phyloP scores from a whole-genome alignment of 2,113 vertebrate species.

The Neomonachus schauinslandi region DNA sequence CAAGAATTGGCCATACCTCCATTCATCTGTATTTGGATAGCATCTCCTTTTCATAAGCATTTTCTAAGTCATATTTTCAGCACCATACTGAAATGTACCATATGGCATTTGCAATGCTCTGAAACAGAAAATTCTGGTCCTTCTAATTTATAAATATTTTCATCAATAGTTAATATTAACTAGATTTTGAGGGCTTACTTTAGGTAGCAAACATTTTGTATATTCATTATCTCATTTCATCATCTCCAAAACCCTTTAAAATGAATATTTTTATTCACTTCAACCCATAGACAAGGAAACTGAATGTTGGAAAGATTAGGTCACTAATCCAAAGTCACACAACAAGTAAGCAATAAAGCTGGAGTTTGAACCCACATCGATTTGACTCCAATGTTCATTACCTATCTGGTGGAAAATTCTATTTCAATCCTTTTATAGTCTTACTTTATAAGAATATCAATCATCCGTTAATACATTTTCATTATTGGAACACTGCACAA shows the following conservation, averaged over 20 bases:
- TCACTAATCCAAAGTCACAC: not conserved
- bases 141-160: slow-evolving; percentile 5
- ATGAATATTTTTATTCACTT: not conserved
- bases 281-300: not conserved
- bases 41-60: not conserved
- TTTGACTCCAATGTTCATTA: not conserved
- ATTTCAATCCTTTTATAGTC: not conserved
- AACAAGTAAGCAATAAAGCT: not conserved
- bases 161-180: slow-evolving; percentile 15
- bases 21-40: not conserved
- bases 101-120: not conserved
- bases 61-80: not conserved
- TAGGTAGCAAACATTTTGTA: not conserved
- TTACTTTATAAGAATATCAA: not conserved
- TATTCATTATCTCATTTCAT: not conserved
- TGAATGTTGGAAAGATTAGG: not conserved
- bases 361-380: not conserved
- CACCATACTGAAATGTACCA: not conserved
- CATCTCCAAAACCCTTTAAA: not conserved
- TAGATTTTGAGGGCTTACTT: not conserved
- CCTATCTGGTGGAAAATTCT: not conserved
- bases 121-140: not conserved
- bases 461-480: not conserved
- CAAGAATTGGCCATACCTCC: not conserved
- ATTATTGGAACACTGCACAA: not conserved